Percentiles rank a stretch among this genome's conserved stretches.
These are phyloP conservation scores for Periophthalmus modestus DNA, from an alignment of 2,113 vertebrate species.

Conservation along the genomic window DNA sequence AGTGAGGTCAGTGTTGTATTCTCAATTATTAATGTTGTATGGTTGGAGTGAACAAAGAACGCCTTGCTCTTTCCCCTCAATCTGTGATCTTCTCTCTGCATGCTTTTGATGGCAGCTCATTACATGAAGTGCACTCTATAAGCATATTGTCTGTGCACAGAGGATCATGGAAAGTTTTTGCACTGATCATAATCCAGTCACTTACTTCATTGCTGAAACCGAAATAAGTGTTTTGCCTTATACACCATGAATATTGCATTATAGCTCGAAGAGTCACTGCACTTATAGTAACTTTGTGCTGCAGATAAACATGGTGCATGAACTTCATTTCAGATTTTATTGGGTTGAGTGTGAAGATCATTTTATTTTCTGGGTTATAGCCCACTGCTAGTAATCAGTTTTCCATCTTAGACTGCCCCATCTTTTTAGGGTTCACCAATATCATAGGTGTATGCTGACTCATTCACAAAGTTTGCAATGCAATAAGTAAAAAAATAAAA, in stretches of 20 bases:
- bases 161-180: conserved; percentile 15
- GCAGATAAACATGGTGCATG: conserved; percentile 43
- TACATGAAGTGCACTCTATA: conserved; percentile 54
- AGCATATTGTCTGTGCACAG: conserved; percentile 13
- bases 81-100: conserved; percentile 48
- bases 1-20: conserved; percentile 74
- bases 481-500: background rate
- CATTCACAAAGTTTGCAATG: conserved; percentile 22
- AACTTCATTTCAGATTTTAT: conserved; percentile 15
- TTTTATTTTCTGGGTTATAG: background rate
- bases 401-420: conserved; percentile 20
- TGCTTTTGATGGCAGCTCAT: conserved; percentile 47
- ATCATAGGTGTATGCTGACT: conserved; percentile 32
- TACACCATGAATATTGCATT: conserved; percentile 36
- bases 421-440: conserved; percentile 16
- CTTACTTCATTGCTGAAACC: conserved; percentile 22
- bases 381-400: background rate
- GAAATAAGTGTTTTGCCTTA: conserved; percentile 28
- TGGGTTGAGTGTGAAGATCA: background rate
- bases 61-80: conserved; percentile 16
- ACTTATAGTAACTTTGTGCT: conserved; percentile 46
- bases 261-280: conserved; percentile 26
- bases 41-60: conserved; percentile 41
- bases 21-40: conserved; percentile 24
- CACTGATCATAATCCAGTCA: background rate